A percentile compares a stretch with the other conserved stretches of the same genome.
Conservation (phyloP, 1,140 invertebrate species). For the Harlomillsia oculata region DNA sequence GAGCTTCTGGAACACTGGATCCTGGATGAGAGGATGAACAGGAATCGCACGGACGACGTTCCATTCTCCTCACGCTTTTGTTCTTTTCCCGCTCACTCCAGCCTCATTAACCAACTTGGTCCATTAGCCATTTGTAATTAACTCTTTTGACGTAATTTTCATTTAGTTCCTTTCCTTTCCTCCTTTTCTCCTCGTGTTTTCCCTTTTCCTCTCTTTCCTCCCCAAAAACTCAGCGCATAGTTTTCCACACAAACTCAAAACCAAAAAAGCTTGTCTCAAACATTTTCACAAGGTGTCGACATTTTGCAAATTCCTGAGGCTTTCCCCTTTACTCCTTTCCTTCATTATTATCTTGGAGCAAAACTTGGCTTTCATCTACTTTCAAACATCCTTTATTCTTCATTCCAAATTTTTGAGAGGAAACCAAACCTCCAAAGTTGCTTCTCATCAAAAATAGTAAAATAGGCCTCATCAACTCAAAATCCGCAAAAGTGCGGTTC, state of each 20-base stretch:
- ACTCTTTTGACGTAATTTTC: slow-evolving; percentile 35
- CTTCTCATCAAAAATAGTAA: too few relatives aligned
- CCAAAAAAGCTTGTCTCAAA: too few relatives aligned
- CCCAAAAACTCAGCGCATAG: slow-evolving; percentile 20
- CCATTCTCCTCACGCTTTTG: too few relatives aligned
- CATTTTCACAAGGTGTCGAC: slow-evolving; percentile 23
- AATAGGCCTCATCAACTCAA: too few relatives aligned
- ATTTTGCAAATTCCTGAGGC: slow-evolving; percentile 29
- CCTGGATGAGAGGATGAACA: neutral
- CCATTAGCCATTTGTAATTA: slow-evolving; percentile 35
- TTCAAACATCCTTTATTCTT: too few relatives aligned
- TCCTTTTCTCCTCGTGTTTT: neutral
- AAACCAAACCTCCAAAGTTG: too few relatives aligned
- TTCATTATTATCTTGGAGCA: too few relatives aligned
- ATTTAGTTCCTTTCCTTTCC: slow-evolving; percentile 24
- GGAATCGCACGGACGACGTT: too few relatives aligned
- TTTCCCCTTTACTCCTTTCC: slow-evolving; percentile 6
- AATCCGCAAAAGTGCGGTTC: too few relatives aligned
- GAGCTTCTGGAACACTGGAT: neutral
- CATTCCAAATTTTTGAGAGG: too few relatives aligned
- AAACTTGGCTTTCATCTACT: too few relatives aligned
- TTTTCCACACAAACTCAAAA: slow-evolving; percentile 6
- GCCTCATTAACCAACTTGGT: slow-evolving; percentile 33
- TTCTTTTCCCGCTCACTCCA: neutral
- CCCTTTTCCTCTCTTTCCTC: neutral